phyloP scores from a whole-genome alignment of 2,113 vertebrate genomes.

The Gasterosteus aculeatus region DNA sequence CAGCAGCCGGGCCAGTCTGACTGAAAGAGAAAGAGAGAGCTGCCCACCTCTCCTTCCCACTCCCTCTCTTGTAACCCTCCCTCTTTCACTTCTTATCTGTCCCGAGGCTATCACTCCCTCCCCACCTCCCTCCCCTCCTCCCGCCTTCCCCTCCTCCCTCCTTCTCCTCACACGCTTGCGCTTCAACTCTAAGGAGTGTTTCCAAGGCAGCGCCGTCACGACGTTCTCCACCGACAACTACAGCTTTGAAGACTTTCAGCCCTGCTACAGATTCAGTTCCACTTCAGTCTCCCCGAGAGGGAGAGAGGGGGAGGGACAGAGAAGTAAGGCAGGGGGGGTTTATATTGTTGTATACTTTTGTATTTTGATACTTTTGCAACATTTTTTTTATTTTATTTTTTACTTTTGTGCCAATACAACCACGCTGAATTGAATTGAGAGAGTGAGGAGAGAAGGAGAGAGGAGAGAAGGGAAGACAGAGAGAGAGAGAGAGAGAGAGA shows the following conservation, averaged over 20 bases:
- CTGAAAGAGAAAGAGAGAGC: constrained; percentile 57
- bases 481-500: constrained; percentile 23
- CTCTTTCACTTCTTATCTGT: constrained; percentile 73
- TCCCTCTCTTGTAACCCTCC: constrained; percentile 49
- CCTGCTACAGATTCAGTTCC: constrained; percentile 63
- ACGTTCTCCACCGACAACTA: constrained; percentile 35
- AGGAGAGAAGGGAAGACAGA: constrained; percentile 10
- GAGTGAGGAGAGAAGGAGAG: neutral
- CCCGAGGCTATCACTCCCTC: constrained; percentile 71
- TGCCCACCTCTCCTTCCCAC: constrained; percentile 53
- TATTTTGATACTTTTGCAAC: neutral
- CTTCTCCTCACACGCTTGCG: constrained; percentile 34
- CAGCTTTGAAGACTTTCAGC: constrained; percentile 42
- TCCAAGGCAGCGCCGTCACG: constrained; percentile 61
- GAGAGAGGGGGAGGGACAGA: neutral
- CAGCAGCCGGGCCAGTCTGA: constrained; percentile 46
- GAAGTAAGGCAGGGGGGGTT: neutral
- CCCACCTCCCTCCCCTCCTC: constrained; percentile 34
- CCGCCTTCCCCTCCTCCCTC: constrained; percentile 48
- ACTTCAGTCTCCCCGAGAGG: constrained; percentile 36
- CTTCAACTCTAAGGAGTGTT: constrained; percentile 58
- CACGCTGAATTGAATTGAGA: neutral
- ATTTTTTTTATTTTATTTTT: neutral
- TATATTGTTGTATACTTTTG: neutral
- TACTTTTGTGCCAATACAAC: neutral